These are phyloP conservation scores for Crotalus horridus DNA, from an alignment of 2,113 vertebrate species.

Conservation along the genomic window DNA sequence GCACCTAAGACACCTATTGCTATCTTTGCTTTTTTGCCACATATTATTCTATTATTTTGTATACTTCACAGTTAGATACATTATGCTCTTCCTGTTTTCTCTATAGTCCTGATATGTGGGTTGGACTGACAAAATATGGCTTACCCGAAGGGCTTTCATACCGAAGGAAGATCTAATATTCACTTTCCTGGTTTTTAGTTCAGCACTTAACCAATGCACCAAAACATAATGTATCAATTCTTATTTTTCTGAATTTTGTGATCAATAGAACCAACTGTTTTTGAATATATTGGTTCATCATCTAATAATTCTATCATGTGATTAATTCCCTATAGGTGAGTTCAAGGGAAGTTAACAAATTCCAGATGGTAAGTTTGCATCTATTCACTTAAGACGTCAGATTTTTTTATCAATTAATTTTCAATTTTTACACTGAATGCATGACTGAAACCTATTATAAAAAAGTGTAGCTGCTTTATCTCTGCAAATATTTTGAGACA, in stretches of 20 bases:
- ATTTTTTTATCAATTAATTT: not conserved
- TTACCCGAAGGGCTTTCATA: not conserved
- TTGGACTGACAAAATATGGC: not conserved
- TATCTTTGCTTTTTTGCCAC: not conserved
- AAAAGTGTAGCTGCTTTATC: not conserved
- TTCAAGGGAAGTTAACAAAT: constrained; percentile 98
- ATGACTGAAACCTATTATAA: not conserved
- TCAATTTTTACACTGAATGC: not conserved
- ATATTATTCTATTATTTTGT: not conserved
- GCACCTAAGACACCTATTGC: too few species aligned
- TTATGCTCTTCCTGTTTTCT: not conserved
- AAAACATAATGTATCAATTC: not conserved
- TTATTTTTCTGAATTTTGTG: not conserved
- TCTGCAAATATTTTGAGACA: not conserved
- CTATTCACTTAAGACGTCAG: not conserved
- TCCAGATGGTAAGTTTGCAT: constrained; percentile 92
- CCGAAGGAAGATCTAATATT: not conserved
- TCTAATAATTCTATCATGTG: constrained; percentile 26
- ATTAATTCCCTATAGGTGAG: constrained; percentile 77
- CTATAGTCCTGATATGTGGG: not conserved
- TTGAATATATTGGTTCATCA: not conserved
- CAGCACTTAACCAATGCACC: not conserved
- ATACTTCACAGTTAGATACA: not conserved
- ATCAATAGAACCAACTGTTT: not conserved
- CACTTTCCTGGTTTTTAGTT: not conserved